Evolutionary conservation across 2,888 invertebrate genomes (phyloP).

Genomic region (Metallyticus violacea): DNA sequence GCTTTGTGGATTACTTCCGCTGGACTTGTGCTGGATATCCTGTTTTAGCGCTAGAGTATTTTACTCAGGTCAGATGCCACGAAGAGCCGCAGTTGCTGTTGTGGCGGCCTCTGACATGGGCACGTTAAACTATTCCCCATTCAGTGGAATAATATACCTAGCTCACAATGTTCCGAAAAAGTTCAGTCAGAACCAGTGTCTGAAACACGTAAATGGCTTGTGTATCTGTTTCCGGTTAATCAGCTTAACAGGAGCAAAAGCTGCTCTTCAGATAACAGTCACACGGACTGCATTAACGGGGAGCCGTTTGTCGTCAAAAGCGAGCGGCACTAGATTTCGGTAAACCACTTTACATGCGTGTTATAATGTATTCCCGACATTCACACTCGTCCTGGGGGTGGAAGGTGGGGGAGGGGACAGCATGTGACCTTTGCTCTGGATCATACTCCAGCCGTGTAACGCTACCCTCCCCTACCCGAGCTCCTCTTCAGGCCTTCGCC

Average conservation of each 20-base stretch:
- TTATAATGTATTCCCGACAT: background rate
- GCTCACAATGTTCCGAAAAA: background rate
- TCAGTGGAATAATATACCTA: background rate
- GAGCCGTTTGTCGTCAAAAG: background rate
- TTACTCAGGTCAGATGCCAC: too few relatives aligned
- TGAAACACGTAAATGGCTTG: background rate
- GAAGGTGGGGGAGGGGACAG: too few relatives aligned
- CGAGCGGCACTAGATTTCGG: background rate
- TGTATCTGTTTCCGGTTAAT: background rate
- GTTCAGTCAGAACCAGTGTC: background rate
- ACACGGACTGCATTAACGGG: too few relatives aligned
- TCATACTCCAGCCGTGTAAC: too few relatives aligned
- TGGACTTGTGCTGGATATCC: too few relatives aligned
- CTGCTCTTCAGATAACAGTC: background rate
- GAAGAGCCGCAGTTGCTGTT: background rate
- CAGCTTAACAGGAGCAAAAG: background rate
- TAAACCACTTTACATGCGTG: conserved; percentile 8
- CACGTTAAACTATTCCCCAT: background rate
- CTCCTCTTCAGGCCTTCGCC: background rate
- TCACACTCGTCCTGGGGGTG: background rate
- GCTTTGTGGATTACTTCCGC: too few relatives aligned
- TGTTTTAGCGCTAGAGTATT: too few relatives aligned
- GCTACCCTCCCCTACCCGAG: background rate
- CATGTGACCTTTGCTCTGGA: background rate
- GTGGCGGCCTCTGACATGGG: background rate